Evolutionary conservation across 2,797 vertebrate genomes (phyloP), one percentile per base, ranked within the genome.

Genomic region (Schizopygopsis pylzovi): DNA sequence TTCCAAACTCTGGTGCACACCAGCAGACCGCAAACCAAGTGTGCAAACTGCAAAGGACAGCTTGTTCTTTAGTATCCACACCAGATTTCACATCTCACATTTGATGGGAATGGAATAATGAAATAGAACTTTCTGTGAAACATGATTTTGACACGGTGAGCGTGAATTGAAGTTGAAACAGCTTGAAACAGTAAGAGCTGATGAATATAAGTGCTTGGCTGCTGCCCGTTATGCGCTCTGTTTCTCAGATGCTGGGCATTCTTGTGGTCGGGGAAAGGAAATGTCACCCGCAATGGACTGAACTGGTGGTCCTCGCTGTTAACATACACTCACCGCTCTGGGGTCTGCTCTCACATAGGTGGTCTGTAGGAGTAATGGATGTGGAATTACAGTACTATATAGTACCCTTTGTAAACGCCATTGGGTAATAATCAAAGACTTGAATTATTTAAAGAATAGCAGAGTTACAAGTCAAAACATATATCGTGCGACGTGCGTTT

Each of bases 261-360:
- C 86, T 85, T 90, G 90, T 88, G 89, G 86, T 91, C 84, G 87
- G 61, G 67, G 20, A 87, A 37, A 77, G 79, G 82, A 90, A 90
- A 87, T 87, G 81, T 90, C 83, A 86, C 59, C 81, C 68, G 22
- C 25, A 41, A 68, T 54, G 28, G 28, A 79, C 76, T 81, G 52
- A 76, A 71, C 73, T 73, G 89, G 87, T 88, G 87, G 88, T 91
- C 90, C 43, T 56, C 25, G 43, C 71, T 65, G 75, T 88, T 84
- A 81, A 82, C 67, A 33, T 76, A 63, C 79, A 73, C 65, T 76
- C 78, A 83, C 72, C 78, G 61, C 72, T 80, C n/a, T 56, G 22
- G 80, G 79, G n/a, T 54, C 63, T 63, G 28, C 70, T 18, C 73
- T 81, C 22, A 68, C 70, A 78, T 75, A 86, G 88, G 81, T 88